Base-by-base conservation (phyloP, 2,888 invertebrate genomes). In the Caenorhabditis sinica region DNA sequence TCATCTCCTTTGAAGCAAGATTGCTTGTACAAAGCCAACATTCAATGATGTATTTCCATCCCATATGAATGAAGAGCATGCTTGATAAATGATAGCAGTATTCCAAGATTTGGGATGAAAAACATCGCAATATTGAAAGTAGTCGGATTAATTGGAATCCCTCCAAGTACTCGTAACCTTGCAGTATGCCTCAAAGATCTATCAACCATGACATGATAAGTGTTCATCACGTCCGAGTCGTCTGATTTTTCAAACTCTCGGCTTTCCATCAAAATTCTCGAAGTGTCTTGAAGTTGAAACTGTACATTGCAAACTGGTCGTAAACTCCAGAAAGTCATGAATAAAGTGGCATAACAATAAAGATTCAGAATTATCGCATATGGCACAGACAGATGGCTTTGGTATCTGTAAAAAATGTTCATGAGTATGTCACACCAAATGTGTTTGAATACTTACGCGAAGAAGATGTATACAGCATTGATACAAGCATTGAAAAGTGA, bases 111-210 rank as follows among this genome's bases (percentile, higher is more conserved):
- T 17, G 69, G 69, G n/a, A 69, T 43, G 11, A 69, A 53, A 9
- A 69, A 56, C 53, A 69, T 53, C 15, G 69, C 69, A 23, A 51
- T 40, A 25, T 69, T 56, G 8, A 53, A 40, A 11, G 69, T 56
- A 9, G 53, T 40, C 17, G 53, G 69, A 53, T 43, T 56, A n/a
- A 69, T 69, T 28, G 69, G 69, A 69, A 69, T 69, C n/a, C 56
- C 69, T n/a, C 69, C 69, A 3, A 69, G 36, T 17, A 69, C 69
- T 36, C 69, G 69, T 23, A 69, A 20, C 11, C 56, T 15, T 23
- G 69, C 56, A 28, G 33, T 69, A 40, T 53, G 53, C 6, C 36
- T 69, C 69, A 69, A 25, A 2, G 69, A 69, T 43, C 69, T 53
- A 9, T 56, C 56, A 15, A 40, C 40, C 53, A 69, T 69, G 3